phyloP scores from a whole-genome alignment of 2,888 invertebrate species.

The Andrena bucephala region DNA sequence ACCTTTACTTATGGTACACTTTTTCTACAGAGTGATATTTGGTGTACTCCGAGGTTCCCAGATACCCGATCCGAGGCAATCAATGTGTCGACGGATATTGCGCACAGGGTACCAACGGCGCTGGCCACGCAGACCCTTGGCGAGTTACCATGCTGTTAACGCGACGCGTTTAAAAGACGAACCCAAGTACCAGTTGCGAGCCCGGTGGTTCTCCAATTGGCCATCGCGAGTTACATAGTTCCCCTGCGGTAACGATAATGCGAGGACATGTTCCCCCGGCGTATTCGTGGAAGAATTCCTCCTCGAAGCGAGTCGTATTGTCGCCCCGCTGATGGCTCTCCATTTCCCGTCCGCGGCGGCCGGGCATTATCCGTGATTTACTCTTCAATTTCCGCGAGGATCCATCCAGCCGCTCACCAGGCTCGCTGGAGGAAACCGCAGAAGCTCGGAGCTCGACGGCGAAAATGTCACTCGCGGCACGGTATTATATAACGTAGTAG shows the following conservation, averaged over 20 bases:
- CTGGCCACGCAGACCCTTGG: too few relatives aligned
- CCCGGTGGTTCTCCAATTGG: not conserved
- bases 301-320: conserved; percentile 2
- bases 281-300: conserved; percentile 19
- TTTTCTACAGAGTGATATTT: too few relatives aligned
- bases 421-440: conserved; percentile 39
- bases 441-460: conserved; percentile 47
- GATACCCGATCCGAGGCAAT: too few relatives aligned
- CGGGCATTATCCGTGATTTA: conserved; percentile 46
- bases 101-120: too few relatives aligned
- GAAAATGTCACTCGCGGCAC: conserved; percentile 79
- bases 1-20: too few relatives aligned
- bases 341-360: conserved; percentile 17
- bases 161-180: not conserved
- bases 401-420: conserved; percentile 7
- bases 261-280: conserved; percentile 18
- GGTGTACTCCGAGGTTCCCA: too few relatives aligned
- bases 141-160: not conserved
- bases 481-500: conserved; percentile 78
- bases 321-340: conserved; percentile 29
- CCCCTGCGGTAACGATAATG: conserved; percentile 30
- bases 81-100: too few relatives aligned
- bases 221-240: conserved; percentile 4
- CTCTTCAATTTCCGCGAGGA: conserved; percentile 47
- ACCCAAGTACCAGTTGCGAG: not conserved